A percentile compares a stretch with the other conserved stretches of the same genome.
These are phyloP conservation scores for Sebastolobus alascanus DNA, from an alignment of 2,797 vertebrate genomes.

Conservation along the genomic window DNA sequence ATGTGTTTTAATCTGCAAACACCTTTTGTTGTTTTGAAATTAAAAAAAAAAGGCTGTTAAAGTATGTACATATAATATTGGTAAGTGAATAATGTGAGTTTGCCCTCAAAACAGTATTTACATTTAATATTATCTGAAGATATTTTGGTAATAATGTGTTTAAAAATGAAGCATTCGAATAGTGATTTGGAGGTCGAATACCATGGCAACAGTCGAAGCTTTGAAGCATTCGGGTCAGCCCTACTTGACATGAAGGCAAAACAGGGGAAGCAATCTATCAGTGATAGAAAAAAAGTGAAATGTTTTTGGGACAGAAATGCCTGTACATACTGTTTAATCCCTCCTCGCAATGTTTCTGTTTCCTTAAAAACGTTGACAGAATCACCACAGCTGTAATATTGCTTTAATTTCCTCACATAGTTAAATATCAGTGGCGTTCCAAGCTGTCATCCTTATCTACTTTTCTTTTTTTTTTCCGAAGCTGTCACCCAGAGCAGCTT, in stretches of 20 bases:
- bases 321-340: neutral
- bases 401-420: neutral
- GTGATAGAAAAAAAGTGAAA: neutral
- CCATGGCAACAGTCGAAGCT: no score
- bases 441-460: neutral
- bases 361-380: neutral
- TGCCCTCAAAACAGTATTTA: no score
- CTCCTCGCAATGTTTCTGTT: neutral
- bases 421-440: neutral
- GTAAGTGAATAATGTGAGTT: no score
- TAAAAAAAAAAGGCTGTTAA: no score
- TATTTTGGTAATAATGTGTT: no score
- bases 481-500: constrained; percentile 29
- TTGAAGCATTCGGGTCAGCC: no score
- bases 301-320: neutral
- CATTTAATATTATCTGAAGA: no score
- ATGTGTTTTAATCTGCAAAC: no score
- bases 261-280: neutral
- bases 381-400: neutral
- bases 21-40: no score
- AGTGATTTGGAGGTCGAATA: no score
- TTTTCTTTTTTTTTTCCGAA: neutral
- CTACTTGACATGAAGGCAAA: neutral
- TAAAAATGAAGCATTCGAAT: no score
- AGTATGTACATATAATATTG: no score